A percentile compares a stretch with the other conserved stretches of the same genome.
Conservation (phyloP, 1,140 invertebrate genomes). For the Drosophila pallidifrons region DNA sequence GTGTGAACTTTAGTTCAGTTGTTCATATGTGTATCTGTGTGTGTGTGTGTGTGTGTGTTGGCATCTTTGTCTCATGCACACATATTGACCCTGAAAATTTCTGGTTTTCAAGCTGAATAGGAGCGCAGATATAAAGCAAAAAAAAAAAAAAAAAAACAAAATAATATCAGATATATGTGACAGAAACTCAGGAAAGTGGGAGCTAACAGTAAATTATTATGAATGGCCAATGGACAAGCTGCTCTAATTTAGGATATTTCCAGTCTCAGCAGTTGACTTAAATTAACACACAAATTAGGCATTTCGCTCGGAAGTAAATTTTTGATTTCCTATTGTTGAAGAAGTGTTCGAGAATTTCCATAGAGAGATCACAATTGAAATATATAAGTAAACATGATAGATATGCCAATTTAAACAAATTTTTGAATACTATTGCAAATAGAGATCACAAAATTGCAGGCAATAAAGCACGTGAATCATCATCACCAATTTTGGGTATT, state of each 20-base stretch:
- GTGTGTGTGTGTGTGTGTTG: neutral
- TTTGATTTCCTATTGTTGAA: neutral
- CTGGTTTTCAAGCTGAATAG: conserved; percentile 70
- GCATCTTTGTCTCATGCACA: conserved; percentile 63
- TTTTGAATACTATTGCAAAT: neutral
- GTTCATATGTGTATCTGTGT: neutral
- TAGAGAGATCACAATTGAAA: too few relatives aligned
- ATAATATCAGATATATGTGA: conserved; percentile 26
- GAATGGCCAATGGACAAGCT: conserved; percentile 23
- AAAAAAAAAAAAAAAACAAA: conserved; percentile 30
- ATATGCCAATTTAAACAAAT: neutral
- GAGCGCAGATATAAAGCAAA: conserved; percentile 45
- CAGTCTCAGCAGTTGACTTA: conserved; percentile 1
- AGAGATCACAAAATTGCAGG: neutral
- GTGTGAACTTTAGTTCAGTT: conserved; percentile 56
- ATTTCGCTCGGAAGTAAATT: neutral
- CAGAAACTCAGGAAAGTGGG: conserved; percentile 12
- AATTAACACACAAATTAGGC: neutral
- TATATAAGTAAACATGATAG: neutral
- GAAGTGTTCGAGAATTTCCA: too few relatives aligned
- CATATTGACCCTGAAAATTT: conserved; percentile 79
- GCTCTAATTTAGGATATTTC: conserved; percentile 8
- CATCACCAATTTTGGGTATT: conserved; percentile 59
- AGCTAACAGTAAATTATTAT: neutral
- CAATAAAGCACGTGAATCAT: conserved; percentile 57